Percentiles rank a stretch among this genome's conserved stretches.
phyloP scores from a whole-genome alignment of 35 echinoderm and acorn worm genomes.

The Amphiura filiformis region DNA sequence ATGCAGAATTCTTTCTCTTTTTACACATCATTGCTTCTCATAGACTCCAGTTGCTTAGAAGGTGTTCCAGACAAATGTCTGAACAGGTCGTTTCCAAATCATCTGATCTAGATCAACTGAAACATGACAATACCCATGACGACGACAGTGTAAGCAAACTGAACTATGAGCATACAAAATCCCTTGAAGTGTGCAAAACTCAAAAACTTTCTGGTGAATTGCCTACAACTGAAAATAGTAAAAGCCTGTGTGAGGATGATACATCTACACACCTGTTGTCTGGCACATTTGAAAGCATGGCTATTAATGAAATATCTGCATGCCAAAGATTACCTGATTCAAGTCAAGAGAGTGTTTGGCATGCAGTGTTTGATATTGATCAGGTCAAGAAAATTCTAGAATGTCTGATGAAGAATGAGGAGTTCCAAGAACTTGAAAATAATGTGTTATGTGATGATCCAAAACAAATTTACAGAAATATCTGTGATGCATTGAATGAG shows the following conservation, averaged over 20 bases:
- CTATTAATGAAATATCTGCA: not conserved
- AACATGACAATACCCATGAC: no score
- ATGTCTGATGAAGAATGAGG: slow-evolving; percentile 36
- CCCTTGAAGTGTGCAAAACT: not conserved
- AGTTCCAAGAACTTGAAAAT: slow-evolving; percentile 38
- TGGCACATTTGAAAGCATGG: not conserved
- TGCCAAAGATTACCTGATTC: not conserved
- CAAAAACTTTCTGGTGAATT: not conserved
- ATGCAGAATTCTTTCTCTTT: slow-evolving; percentile 77
- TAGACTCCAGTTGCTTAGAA: no score
- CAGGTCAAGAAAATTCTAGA: slow-evolving; percentile 20
- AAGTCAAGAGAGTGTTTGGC: not conserved
- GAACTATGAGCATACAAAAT: no score
- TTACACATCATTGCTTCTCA: slow-evolving; percentile 69
- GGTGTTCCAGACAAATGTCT: no score
- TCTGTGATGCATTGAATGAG: not conserved
- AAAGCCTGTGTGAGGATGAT: not conserved
- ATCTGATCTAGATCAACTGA: no score
- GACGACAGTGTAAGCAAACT: no score
- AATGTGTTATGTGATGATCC: slow-evolving; percentile 8
- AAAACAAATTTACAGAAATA: not conserved
- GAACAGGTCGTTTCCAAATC: no score
- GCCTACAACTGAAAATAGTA: not conserved
- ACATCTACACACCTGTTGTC: not conserved
- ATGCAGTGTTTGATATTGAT: slow-evolving; percentile 50